Percentiles rank a stretch among this genome's conserved stretches.
Evolutionary conservation across 2,113 vertebrate genomes (phyloP).

Genomic region (Genyomyrus donnyi): DNA sequence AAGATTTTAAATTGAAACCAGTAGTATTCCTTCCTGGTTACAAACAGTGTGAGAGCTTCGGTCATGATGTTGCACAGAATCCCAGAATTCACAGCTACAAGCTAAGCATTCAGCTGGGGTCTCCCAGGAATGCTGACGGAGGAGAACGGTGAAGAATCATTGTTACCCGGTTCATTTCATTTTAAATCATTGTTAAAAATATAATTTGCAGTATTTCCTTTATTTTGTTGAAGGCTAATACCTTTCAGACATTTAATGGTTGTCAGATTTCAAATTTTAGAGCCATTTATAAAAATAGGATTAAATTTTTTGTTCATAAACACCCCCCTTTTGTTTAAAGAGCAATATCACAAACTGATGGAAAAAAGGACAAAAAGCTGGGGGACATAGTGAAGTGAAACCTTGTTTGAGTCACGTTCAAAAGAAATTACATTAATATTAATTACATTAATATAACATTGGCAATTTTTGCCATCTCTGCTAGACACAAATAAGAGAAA

Average conservation of each 20-base stretch:
- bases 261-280: background rate
- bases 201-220: background rate
- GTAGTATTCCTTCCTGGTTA: background rate
- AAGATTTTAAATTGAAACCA: background rate
- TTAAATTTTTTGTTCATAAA: background rate
- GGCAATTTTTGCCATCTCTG: background rate
- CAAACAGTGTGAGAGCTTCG: background rate
- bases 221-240: background rate
- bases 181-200: background rate
- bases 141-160: background rate
- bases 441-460: background rate
- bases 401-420: background rate
- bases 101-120: background rate
- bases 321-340: background rate
- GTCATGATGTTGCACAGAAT: background rate
- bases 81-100: background rate
- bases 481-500: background rate
- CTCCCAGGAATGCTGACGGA: background rate
- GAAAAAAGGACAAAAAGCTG: background rate
- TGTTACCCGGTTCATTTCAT: background rate
- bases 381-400: background rate
- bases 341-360: background rate
- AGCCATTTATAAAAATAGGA: background rate
- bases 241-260: background rate
- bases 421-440: background rate